These are phyloP conservation scores for Tubulanus polymorphus DNA, from an alignment of 2,888 invertebrate species.

Conservation along the genomic window DNA sequence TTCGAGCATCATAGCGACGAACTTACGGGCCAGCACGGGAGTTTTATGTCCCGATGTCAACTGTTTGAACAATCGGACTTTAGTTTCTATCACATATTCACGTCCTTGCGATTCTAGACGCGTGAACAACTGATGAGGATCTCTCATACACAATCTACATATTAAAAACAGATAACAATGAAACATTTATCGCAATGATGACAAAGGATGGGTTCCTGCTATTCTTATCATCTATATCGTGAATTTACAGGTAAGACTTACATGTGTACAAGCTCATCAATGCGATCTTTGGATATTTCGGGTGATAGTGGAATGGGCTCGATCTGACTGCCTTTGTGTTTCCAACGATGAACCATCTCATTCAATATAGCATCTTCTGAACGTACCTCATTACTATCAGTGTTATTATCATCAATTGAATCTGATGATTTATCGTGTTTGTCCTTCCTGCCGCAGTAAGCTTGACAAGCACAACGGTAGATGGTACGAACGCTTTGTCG, in stretches of 20 bases:
- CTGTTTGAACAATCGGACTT: slow-evolving; percentile 59
- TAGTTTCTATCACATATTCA: slow-evolving; percentile 65
- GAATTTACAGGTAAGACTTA: no score
- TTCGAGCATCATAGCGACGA: slow-evolving; percentile 61
- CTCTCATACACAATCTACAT: slow-evolving; percentile 52
- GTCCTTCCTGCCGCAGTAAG: slow-evolving; percentile 24
- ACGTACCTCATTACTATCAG: neutral
- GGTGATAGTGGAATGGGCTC: neutral
- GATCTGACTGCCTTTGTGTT: neutral
- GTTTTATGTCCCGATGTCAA: slow-evolving; percentile 57
- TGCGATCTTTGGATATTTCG: slow-evolving; percentile 16
- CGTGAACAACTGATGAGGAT: slow-evolving; percentile 65
- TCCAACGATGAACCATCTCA: no score
- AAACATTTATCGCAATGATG: neutral
- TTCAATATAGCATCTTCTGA: neutral
- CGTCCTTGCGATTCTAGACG: slow-evolving; percentile 63
- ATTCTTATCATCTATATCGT: neutral
- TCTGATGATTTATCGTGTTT: slow-evolving; percentile 25
- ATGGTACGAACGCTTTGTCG: slow-evolving; percentile 55
- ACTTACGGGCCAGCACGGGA: slow-evolving; percentile 58
- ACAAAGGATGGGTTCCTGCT: slow-evolving; percentile 6
- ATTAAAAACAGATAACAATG: slow-evolving; percentile 1
- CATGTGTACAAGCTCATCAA: slow-evolving; percentile 54
- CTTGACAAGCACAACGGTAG: slow-evolving; percentile 44
- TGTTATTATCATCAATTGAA: neutral